Evolutionary conservation across 2,113 vertebrate species (phyloP), one percentile per base, ranked within the genome.

Genomic region (Xyliphius kryptos): DNA sequence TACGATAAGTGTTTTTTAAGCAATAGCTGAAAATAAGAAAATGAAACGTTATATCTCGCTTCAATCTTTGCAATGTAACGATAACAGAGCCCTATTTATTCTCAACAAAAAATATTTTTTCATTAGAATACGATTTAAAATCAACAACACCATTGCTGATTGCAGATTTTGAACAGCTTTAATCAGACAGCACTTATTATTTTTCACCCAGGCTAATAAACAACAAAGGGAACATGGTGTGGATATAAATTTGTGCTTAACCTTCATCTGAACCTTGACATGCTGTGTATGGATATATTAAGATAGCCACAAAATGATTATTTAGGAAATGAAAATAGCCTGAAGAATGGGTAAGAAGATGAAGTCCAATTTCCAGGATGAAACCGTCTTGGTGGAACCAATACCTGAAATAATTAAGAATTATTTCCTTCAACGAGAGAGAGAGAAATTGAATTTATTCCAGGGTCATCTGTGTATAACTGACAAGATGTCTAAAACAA

Each of bases 401-500:
- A 43, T 64, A 55, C 68, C 19, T 49, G 41, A 19, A 56, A 63
- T 63, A 59, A 67, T 67, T 54, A 63, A 63, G 38, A 19, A 22
- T 6, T 46, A 51, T 49, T 50, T 67, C 49, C 64, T 59, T 72
- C 66, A 52, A 46, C n/a, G n/a, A 54, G 52, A 37, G 51, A 47
- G 26, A 52, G 47, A 54, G 6, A 48, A 67, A 67, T 58, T 67
- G 38, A 26, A 55, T 58, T 67, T 47, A 8, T 61, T 56, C n/a
- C 37, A 8, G 43, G 51, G 10, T 13, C 20, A 3, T 62, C n/a
- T 57, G n/a, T 63, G 21, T 11, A 32, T 55, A 49, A 52, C 50
- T 55, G 49, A 43, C 41, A 22, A 58, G 26, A 19, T n/a, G 17
- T 8, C 38, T 57, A 57, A 47, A 52, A 38, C 49, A 58, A 16